These are phyloP conservation scores for Ictidomys tridecemlineatus DNA, from an alignment of 2,113 vertebrate species.

Conservation along the genomic window DNA sequence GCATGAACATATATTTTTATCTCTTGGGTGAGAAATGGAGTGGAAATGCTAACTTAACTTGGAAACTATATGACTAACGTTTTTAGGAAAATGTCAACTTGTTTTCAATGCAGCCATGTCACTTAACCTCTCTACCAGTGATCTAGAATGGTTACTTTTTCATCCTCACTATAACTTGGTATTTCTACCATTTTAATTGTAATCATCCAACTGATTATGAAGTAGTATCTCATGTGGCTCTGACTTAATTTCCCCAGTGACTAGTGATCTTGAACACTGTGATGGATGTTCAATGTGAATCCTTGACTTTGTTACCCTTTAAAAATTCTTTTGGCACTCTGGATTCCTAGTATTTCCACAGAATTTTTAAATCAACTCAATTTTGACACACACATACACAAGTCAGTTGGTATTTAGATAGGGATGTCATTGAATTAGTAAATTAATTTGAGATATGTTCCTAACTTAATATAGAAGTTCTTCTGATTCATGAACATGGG, in stretches of 20 bases:
- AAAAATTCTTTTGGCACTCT: not conserved
- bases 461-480: not conserved
- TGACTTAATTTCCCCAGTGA: not conserved
- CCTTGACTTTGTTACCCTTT: not conserved
- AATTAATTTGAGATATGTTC: not conserved
- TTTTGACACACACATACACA: not conserved
- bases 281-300: not conserved
- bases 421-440: not conserved
- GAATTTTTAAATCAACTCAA: constrained; percentile 27
- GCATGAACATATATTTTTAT: not conserved
- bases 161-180: not conserved
- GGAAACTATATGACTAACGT: not conserved
- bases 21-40: not conserved
- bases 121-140: too few relatives aligned
- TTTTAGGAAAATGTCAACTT: not conserved
- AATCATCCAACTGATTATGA: not conserved
- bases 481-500: not conserved
- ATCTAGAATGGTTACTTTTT: not conserved
- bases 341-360: not conserved
- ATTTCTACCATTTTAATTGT: not conserved
- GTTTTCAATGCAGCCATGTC: not conserved
- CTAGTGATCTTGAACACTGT: not conserved
- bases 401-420: not conserved
- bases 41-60: not conserved
- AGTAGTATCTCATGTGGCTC: not conserved